Base-by-base conservation (phyloP, 2,797 vertebrate species). In the Antennarius maculatus region DNA sequence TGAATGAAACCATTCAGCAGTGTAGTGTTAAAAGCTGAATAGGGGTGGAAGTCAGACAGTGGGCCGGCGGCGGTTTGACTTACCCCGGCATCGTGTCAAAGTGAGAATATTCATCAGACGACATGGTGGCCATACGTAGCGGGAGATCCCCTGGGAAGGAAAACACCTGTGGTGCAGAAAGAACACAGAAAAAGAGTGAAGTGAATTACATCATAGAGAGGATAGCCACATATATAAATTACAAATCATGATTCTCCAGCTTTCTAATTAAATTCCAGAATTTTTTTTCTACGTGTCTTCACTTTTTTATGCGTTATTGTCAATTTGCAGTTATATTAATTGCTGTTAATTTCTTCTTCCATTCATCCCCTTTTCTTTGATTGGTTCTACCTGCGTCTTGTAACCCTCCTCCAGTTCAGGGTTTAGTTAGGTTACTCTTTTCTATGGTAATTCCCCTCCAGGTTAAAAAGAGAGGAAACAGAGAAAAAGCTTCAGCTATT, bases 41-140 rank as follows among this genome's bases (percentile, higher is more conserved):
- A 60, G 48, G n/a, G n/a, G 69, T 66, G 69, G 49, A 72, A 58
- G 76, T 39, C 12, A 50, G 66, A 50, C 74, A 28, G 64, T 50
- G 74, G 77, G 77, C 62, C 13, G 43, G 52, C 61, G 45, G 79
- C 75, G 48, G 84, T 11, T 42, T 48, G 27, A 63, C 91, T 95
- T 95, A 98, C 97, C 97, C 95, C 73, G 94, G 92, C 91, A 95
- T 86, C 70, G 92, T 93, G 92, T 98, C 96, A 91, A 98, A 99
- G 54, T 95, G 90, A 72, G 92, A 90, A 87, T 97, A 99, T 77
- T 97, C 96, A 82, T 98, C 96, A 23, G 96, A 95, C 75, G 92
- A 88, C 89, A 98, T 95, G 86, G 94, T 91, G 69, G 95, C 87
- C 96, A 98, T 97, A 62, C 97, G 94, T 84, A 99, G 94, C 85